A percentile compares a stretch with the other conserved stretches of the same genome.
phyloP scores from a whole-genome alignment of 1,140 invertebrate species.

The Trachymyrmex septentrionalis region DNA sequence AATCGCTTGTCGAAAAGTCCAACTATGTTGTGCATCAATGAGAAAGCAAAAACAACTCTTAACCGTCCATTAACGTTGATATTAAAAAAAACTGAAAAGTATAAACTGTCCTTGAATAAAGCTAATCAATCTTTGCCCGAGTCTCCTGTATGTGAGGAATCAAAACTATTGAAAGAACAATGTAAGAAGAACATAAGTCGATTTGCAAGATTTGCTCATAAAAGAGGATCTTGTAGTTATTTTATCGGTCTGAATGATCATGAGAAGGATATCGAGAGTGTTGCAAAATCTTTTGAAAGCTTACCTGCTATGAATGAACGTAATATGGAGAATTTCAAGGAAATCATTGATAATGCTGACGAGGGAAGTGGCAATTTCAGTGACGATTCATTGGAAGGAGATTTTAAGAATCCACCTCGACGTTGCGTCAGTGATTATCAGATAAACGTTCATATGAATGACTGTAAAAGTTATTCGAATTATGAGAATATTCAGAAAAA shows the following conservation, averaged over 20 bases:
- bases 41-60: slow-evolving; percentile 72
- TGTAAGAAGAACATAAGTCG: slow-evolving; percentile 80
- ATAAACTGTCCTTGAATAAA: slow-evolving; percentile 84
- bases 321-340: slow-evolving; percentile 69
- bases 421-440: slow-evolving; percentile 92
- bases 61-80: slow-evolving; percentile 82
- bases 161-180: slow-evolving; percentile 81
- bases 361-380: slow-evolving; percentile 90
- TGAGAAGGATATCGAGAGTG: slow-evolving; percentile 79
- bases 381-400: slow-evolving; percentile 92
- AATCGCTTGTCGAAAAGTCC: slow-evolving; percentile 81
- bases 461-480: slow-evolving; percentile 75
- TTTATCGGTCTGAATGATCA: slow-evolving; percentile 84
- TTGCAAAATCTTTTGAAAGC: slow-evolving; percentile 83
- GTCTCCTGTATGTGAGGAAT: slow-evolving; percentile 86
- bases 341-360: slow-evolving; percentile 75
- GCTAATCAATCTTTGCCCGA: slow-evolving; percentile 85
- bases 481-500: slow-evolving; percentile 75
- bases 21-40: slow-evolving; percentile 80
- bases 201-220: slow-evolving; percentile 83
- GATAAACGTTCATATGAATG: slow-evolving; percentile 87
- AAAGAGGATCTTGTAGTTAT: slow-evolving; percentile 83
- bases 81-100: slow-evolving; percentile 85
- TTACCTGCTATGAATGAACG: slow-evolving; percentile 83
- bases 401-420: slow-evolving; percentile 88